A percentile compares a stretch with the other conserved stretches of the same genome.
These are phyloP conservation scores for Phycodurus eques DNA, from an alignment of 2,113 vertebrate genomes.

Conservation along the genomic window DNA sequence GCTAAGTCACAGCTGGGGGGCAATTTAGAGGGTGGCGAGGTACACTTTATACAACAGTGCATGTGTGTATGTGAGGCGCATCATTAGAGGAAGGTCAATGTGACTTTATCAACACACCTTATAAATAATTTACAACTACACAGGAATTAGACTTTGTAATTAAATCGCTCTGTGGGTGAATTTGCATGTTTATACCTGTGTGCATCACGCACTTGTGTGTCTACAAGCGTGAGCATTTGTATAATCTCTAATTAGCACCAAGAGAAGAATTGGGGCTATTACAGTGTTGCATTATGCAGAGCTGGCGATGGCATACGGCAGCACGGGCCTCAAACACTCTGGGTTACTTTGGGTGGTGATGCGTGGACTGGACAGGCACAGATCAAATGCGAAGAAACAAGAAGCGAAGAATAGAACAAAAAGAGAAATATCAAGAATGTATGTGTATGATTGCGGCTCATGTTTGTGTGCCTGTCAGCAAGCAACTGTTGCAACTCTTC, in stretches of 20 bases:
- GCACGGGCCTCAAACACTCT: slow-evolving; percentile 11
- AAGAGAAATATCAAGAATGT: neutral
- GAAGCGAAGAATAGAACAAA: neutral
- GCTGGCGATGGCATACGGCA: slow-evolving; percentile 13
- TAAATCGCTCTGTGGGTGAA: slow-evolving; percentile 42
- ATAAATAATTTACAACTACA: slow-evolving; percentile 67
- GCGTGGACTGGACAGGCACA: neutral
- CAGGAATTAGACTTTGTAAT: slow-evolving; percentile 71
- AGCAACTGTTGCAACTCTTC: slow-evolving; percentile 33
- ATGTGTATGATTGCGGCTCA: slow-evolving; percentile 30
- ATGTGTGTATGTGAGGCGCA: slow-evolving; percentile 21
- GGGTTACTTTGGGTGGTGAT: slow-evolving; percentile 24
- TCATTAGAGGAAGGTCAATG: slow-evolving; percentile 68
- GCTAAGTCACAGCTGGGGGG: slow-evolving; percentile 52
- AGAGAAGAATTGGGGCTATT: slow-evolving; percentile 47
- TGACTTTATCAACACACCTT: slow-evolving; percentile 48
- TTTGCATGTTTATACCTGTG: slow-evolving; percentile 38
- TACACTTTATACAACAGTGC: slow-evolving; percentile 1
- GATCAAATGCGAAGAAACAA: slow-evolving; percentile 6
- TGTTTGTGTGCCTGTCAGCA: slow-evolving; percentile 28
- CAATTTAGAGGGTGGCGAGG: slow-evolving; percentile 28
- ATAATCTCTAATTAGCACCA: slow-evolving; percentile 57
- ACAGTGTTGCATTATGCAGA: slow-evolving; percentile 39
- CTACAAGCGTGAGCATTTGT: slow-evolving; percentile 15
- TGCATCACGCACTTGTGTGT: slow-evolving; percentile 18